Conservation (phyloP, 1,140 invertebrate genomes). For the Eurytemora carolleeae region DNA sequence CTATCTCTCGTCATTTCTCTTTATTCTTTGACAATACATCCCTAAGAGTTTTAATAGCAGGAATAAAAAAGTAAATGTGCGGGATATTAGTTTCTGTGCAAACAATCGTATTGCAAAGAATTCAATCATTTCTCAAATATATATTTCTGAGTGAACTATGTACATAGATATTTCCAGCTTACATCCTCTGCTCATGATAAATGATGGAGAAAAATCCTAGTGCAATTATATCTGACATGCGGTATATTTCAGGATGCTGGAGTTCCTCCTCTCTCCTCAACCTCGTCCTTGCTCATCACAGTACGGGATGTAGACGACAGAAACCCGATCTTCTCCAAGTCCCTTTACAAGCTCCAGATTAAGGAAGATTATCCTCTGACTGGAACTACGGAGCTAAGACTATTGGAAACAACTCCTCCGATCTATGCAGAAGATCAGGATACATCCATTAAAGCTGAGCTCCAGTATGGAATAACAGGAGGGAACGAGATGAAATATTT, state of each 20-base stretch:
- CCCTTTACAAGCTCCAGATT: not conserved
- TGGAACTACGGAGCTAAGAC: constrained; percentile 22
- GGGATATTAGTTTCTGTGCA: too few relatives aligned
- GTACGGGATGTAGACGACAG: not conserved
- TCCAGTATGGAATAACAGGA: constrained; percentile 22
- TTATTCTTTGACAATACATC: too few relatives aligned
- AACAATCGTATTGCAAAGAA: too few relatives aligned
- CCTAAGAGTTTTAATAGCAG: too few relatives aligned
- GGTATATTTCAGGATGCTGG: not conserved
- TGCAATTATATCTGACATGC: too few relatives aligned
- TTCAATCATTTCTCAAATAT: too few relatives aligned
- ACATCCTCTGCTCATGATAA: too few relatives aligned
- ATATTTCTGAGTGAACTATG: too few relatives aligned
- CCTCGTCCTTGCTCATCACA: not conserved
- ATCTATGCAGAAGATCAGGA: constrained; percentile 24
- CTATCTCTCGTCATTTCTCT: too few relatives aligned
- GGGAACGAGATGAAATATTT: constrained; percentile 24
- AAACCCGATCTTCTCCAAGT: not conserved
- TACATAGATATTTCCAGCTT: too few relatives aligned
- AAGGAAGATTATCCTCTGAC: constrained; percentile 8
- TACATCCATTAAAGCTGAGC: constrained; percentile 22
- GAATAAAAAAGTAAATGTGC: too few relatives aligned
- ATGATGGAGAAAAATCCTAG: too few relatives aligned
- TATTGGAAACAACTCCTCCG: constrained; percentile 21
- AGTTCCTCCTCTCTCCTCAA: not conserved